Conservation (phyloP, 2,113 vertebrate genomes). For the Beaufortia kweichowensis region DNA sequence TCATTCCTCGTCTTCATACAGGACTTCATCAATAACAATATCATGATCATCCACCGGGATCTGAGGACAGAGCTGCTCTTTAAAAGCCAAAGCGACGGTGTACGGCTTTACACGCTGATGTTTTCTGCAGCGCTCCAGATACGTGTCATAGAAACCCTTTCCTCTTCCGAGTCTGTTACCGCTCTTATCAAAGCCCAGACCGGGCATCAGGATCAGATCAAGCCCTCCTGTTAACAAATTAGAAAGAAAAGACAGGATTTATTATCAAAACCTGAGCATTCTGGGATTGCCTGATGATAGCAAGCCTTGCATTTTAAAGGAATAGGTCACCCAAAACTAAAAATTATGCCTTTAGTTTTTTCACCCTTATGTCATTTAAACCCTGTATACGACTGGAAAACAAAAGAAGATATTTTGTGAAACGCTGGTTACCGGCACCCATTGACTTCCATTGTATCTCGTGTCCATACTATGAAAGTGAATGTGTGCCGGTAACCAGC, state of each 20-base stretch:
- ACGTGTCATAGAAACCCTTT: slow-evolving; percentile 91
- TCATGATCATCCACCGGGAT: slow-evolving; percentile 82
- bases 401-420: no score
- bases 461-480: no score
- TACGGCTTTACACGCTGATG: slow-evolving; percentile 80
- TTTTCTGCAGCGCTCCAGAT: slow-evolving; percentile 80
- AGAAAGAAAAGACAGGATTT: neutral
- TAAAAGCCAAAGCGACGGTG: slow-evolving; percentile 89
- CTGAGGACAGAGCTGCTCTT: slow-evolving; percentile 84
- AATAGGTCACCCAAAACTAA: no score
- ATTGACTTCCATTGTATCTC: no score
- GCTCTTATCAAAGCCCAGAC: slow-evolving; percentile 86
- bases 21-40: slow-evolving; percentile 84
- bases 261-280: no score
- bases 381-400: no score
- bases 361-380: no score
- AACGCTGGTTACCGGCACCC: no score
- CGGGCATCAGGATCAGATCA: slow-evolving; percentile 93
- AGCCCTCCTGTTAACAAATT: slow-evolving; percentile 79
- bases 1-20: slow-evolving; percentile 72
- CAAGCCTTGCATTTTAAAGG: no score
- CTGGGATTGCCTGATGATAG: no score
- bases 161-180: slow-evolving; percentile 89
- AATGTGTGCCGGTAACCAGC: no score
- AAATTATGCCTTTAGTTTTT: no score